Evolutionary conservation across 2,888 invertebrate genomes (phyloP), one percentile per base, ranked within the genome.

Genomic region (Hydrotaea diabolus): DNA sequence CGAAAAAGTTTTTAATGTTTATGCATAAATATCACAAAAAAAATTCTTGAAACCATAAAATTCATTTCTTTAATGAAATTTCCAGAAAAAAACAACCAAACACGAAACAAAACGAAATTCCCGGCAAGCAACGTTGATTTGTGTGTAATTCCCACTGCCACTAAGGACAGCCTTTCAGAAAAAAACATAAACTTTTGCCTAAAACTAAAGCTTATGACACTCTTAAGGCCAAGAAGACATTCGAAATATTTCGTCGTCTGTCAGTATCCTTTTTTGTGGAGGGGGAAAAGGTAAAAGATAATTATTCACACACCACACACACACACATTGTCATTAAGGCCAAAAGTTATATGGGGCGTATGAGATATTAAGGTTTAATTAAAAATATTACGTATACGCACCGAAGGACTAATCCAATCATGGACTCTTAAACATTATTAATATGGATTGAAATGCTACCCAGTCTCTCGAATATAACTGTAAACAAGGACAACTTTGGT

Each of bases 21-120:
- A 43, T 66, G 66, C 64, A 31, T 31, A 36, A 64, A 64, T 64
- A 64, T 4, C 55, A 55, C 19, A n/a, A n/a, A 31, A 31, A 31
- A 19, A 55, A 1, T 55, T 19, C 13, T 55, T n/a, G 17, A 62
- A 62, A 62, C 15, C 9, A 62, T 62, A 23, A 62, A 62, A 62
- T 31, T 36, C 62, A 62, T 62, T 62, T 62, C 59, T 62, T 31
- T 62, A 62, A 62, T 62, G 62, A 31, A 62, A 62, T 31, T 62
- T 17, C 62, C 62, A 62, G 36, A n/a, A 31, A 36, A 36, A 8
- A 13, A 26, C 36, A 13, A 43, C 49, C 31, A 31, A 43, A 43
- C 43, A 43, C n/a, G n/a, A n/a, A 43, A 43, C 43, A 26, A 31
- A 31, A n/a, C n/a, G n/a, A n/a, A n/a, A n/a, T n/a, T n/a, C n/a